Evolutionary conservation across 2,888 invertebrate species (phyloP).

Genomic region (Epistrophe eligans): DNA sequence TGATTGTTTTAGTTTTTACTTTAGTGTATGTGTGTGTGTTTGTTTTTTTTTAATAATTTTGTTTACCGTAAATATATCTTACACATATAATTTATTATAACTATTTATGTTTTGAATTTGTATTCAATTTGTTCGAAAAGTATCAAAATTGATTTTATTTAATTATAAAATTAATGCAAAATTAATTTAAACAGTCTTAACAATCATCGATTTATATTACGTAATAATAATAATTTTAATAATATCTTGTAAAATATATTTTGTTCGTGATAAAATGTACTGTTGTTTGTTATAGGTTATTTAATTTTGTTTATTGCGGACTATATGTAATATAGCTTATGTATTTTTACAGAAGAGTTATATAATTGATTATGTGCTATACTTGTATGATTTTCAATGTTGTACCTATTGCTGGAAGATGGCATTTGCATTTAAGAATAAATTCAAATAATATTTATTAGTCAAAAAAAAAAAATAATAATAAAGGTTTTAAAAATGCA

Average conservation of each 20-base stretch:
- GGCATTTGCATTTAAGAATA: not conserved
- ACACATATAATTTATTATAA: conserved; percentile 21
- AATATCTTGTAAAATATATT: conserved; percentile 9
- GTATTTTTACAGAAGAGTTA: conserved; percentile 10
- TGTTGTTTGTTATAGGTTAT: conserved; percentile 23
- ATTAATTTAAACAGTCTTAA: conserved; percentile 66
- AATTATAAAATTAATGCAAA: conserved; percentile 24
- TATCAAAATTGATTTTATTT: conserved; percentile 49
- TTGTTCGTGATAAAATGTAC: not conserved
- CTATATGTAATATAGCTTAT: conserved; percentile 25
- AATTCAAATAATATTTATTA: not conserved
- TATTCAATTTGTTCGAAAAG: conserved; percentile 35
- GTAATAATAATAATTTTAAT: conserved; percentile 3
- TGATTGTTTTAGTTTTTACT: conserved; percentile 46
- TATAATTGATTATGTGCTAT: conserved; percentile 8
- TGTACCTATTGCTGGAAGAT: conserved; percentile 6
- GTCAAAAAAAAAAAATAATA: not conserved
- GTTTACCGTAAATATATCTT: conserved; percentile 4
- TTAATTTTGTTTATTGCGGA: conserved; percentile 8
- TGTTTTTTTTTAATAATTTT: not conserved
- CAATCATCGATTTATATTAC: conserved; percentile 49
- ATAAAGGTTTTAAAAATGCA: not conserved
- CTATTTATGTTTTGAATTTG: not conserved
- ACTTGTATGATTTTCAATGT: not conserved
- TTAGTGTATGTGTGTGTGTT: conserved; percentile 3